These are phyloP conservation scores for Petrophora chlorosata DNA, from an alignment of 2,888 invertebrate species.

Conservation along the genomic window DNA sequence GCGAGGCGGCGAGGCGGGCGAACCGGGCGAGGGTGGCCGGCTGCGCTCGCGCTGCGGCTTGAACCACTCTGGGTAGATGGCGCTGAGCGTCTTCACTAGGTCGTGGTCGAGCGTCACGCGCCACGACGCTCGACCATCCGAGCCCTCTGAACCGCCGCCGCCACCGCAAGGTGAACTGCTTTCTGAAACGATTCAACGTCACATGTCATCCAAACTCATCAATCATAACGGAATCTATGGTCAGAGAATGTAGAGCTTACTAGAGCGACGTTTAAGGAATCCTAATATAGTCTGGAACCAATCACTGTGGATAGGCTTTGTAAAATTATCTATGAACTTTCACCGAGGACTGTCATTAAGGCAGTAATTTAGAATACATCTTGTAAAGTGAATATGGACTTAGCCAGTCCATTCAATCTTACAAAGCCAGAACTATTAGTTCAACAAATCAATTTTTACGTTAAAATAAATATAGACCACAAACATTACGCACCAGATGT, in stretches of 20 bases:
- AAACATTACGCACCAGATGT: conserved; percentile 1
- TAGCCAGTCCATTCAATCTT: neutral
- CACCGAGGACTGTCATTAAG: too few relatives aligned
- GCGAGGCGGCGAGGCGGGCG: conserved; percentile 64
- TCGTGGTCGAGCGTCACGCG: conserved; percentile 96
- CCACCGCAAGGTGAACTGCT: conserved; percentile 89
- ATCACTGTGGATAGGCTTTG: too few relatives aligned
- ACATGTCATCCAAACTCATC: neutral
- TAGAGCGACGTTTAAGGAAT: too few relatives aligned
- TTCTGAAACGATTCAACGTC: conserved; percentile 80
- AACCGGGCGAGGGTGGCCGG: conserved; percentile 65
- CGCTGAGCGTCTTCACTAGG: conserved; percentile 95
- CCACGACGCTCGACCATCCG: conserved; percentile 91
- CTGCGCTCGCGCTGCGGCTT: conserved; percentile 82
- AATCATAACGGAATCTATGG: conserved; percentile 4
- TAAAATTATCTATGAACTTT: too few relatives aligned
- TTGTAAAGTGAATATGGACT: too few relatives aligned
- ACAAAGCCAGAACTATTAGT: neutral
- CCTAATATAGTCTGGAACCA: too few relatives aligned
- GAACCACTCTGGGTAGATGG: conserved; percentile 97
- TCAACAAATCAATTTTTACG: neutral
- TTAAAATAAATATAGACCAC: neutral
- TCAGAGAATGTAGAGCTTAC: too few relatives aligned
- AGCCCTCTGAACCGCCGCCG: conserved; percentile 88
- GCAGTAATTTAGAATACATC: too few relatives aligned